Evolutionary conservation across 2,113 vertebrate genomes (phyloP).

Genomic region (Antigone vipio): DNA sequence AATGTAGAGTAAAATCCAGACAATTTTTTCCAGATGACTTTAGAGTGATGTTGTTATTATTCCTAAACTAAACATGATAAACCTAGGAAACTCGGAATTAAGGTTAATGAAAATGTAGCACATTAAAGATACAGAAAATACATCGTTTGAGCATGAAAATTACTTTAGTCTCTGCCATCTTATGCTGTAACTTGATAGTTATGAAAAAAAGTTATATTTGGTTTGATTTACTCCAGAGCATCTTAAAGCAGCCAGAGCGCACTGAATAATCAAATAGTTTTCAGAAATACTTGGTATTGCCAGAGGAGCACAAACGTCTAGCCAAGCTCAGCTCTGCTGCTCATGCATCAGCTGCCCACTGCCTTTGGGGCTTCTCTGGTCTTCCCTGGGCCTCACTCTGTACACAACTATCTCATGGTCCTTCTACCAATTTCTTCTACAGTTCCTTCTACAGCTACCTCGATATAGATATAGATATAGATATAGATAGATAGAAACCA

Average conservation of each 20-base stretch:
- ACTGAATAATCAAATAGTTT: neutral
- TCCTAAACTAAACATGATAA: constrained; percentile 41
- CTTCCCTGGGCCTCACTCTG: neutral
- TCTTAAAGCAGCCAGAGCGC: neutral
- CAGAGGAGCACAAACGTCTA: neutral
- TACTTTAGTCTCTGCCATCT: neutral
- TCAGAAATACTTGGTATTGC: neutral
- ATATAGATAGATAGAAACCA: neutral
- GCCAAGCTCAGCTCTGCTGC: neutral
- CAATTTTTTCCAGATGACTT: constrained; percentile 61
- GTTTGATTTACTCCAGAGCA: neutral
- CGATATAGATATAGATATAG: neutral
- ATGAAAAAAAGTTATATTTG: neutral
- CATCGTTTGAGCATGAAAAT: neutral
- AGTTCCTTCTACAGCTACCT: neutral
- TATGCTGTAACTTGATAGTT: neutral
- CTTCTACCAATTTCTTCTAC: neutral
- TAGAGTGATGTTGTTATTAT: neutral
- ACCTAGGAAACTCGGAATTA: constrained; percentile 8
- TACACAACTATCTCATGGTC: neutral
- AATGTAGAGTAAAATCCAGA: constrained; percentile 42
- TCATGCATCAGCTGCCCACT: neutral
- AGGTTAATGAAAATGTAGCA: constrained; percentile 13
- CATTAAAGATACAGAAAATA: neutral
- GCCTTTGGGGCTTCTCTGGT: neutral